Evolutionary conservation across 2,888 invertebrate species (phyloP).

Genomic region (Caenorhabditis afra): DNA sequence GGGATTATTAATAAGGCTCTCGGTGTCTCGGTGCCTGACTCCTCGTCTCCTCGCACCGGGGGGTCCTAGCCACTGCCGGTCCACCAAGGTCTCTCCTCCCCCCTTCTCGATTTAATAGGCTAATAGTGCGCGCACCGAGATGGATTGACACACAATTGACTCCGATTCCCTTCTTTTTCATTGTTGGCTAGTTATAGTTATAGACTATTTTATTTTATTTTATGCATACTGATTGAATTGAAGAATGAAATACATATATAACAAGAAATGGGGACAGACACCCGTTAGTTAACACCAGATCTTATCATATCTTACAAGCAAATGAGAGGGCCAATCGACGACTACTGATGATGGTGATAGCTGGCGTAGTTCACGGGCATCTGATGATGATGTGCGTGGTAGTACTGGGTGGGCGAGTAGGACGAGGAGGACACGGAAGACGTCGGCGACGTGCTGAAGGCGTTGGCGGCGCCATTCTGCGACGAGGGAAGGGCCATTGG

Average conservation of each 20-base stretch:
- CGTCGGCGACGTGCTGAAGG: conserved; percentile 6
- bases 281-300: conserved; percentile 37
- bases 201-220: too few species aligned
- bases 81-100: conserved; percentile 49
- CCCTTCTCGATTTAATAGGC: conserved; percentile 43
- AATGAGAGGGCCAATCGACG: too few species aligned
- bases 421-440: conserved; percentile 28
- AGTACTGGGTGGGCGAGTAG: conserved; percentile 39
- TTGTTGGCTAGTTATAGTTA: too few species aligned
- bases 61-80: conserved; percentile 13
- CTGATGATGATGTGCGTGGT: neutral
- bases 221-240: too few species aligned
- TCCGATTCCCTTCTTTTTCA: too few species aligned
- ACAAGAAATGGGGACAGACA: conserved; percentile 2
- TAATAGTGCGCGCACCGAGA: conserved; percentile 29
- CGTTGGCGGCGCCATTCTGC: neutral
- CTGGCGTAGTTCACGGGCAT: conserved; percentile 5
- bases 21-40: too few species aligned
- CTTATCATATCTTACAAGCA: neutral
- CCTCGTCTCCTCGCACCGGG: neutral
- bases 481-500: conserved; percentile 3
- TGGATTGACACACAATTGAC: conserved; percentile 25
- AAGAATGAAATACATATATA: neutral
- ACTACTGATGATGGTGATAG: conserved; percentile 17
- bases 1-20: conserved; percentile 53